A percentile compares a stretch with the other conserved stretches of the same genome.
Evolutionary conservation across 1,140 invertebrate species (phyloP).

Genomic region (Drosophila pachea): DNA sequence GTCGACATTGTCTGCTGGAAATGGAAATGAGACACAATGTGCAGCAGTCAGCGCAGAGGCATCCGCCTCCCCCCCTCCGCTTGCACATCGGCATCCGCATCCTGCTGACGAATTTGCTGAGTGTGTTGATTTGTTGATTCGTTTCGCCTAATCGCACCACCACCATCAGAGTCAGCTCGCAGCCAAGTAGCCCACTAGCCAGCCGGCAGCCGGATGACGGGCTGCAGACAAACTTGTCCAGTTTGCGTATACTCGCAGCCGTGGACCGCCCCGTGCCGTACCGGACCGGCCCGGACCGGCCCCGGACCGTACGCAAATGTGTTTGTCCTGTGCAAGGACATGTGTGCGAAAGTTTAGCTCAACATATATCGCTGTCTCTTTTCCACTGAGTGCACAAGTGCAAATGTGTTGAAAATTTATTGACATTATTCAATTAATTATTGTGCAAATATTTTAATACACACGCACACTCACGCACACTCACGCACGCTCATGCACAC

Average conservation of each 20-base stretch:
- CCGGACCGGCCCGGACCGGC: slow-evolving; percentile 3
- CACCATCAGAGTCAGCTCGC: slow-evolving; percentile 52
- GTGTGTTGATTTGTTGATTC: slow-evolving; percentile 79
- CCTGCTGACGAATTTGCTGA: slow-evolving; percentile 78
- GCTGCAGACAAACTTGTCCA: slow-evolving; percentile 68
- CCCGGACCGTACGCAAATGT: slow-evolving; percentile 66
- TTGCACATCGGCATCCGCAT: slow-evolving; percentile 51
- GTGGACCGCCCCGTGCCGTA: slow-evolving; percentile 1
- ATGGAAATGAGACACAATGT: slow-evolving; percentile 77
- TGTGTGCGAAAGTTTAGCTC: slow-evolving; percentile 67
- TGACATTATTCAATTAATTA: slow-evolving; percentile 79
- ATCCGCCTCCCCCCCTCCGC: slow-evolving; percentile 48
- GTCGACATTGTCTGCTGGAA: slow-evolving; percentile 67
- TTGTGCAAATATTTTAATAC: slow-evolving; percentile 77
- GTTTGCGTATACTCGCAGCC: slow-evolving; percentile 64
- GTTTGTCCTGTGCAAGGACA: slow-evolving; percentile 72
- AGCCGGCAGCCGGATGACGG: slow-evolving; percentile 9
- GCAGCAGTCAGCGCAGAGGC: slow-evolving; percentile 50
- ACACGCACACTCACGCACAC: slow-evolving; percentile 45
- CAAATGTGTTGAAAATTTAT: slow-evolving; percentile 78
- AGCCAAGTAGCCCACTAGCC: slow-evolving; percentile 28
- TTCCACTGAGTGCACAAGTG: slow-evolving; percentile 45
- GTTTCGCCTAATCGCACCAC: slow-evolving; percentile 79
- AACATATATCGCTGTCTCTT: slow-evolving; percentile 23
- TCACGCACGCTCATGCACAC: slow-evolving; percentile 2